Evolutionary conservation across 1,140 invertebrate species (phyloP).

Genomic region (Drosophila repletoides): DNA sequence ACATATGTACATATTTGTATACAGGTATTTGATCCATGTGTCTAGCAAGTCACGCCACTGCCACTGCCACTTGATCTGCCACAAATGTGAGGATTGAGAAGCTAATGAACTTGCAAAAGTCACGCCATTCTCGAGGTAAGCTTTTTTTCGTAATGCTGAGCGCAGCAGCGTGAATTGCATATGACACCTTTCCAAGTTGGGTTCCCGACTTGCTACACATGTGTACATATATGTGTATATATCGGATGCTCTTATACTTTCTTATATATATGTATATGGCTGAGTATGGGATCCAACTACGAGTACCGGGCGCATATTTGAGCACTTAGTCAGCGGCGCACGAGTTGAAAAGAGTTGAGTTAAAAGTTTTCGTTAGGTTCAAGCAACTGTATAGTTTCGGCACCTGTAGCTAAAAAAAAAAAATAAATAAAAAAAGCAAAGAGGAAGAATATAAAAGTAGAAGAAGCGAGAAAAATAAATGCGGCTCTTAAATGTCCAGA

Average conservation of each 20-base stretch:
- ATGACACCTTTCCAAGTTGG: slow-evolving; percentile 29
- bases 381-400: slow-evolving; percentile 2
- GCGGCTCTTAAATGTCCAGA: slow-evolving; percentile 44
- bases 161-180: slow-evolving; percentile 15
- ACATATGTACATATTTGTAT: too few species aligned
- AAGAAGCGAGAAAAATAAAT: slow-evolving; percentile 7
- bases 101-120: slow-evolving; percentile 61
- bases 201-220: background rate
- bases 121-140: background rate
- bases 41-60: slow-evolving; percentile 2
- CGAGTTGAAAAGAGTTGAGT: background rate
- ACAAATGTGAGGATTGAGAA: slow-evolving; percentile 31
- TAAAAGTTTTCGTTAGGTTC: slow-evolving; percentile 5
- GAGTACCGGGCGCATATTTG: slow-evolving; percentile 32
- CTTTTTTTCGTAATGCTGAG: slow-evolving; percentile 44
- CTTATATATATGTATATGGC: background rate
- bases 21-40: too few species aligned
- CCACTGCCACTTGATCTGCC: slow-evolving; percentile 13
- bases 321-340: slow-evolving; percentile 52
- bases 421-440: too few species aligned
- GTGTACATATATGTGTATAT: background rate
- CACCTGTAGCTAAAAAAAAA: background rate
- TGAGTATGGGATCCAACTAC: background rate
- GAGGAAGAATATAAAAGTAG: background rate
- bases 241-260: too few species aligned